phyloP scores from a whole-genome alignment of 1,140 invertebrate genomes.

The Drosophila lacteicornis region DNA sequence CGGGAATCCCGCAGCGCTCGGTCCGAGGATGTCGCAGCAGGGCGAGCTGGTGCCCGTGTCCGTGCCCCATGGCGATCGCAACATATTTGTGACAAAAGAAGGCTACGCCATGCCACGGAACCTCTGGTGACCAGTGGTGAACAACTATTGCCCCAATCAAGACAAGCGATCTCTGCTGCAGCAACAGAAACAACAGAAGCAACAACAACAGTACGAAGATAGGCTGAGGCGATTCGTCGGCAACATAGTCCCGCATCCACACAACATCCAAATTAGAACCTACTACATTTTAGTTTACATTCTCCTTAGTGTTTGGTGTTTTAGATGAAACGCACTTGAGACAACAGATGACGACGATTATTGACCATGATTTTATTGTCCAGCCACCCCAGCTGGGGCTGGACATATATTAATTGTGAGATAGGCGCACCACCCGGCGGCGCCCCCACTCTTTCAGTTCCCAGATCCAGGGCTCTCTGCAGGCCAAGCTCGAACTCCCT shows the following conservation, averaged over 20 bases:
- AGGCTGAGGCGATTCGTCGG: constrained; percentile 75
- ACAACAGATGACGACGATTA: constrained; percentile 82
- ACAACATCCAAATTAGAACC: constrained; percentile 78
- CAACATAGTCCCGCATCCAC: constrained; percentile 72
- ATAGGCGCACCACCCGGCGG: constrained; percentile 10
- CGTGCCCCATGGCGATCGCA: constrained; percentile 60
- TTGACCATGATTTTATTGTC: constrained; percentile 69
- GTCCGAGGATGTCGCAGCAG: neutral
- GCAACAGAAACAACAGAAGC: constrained; percentile 51
- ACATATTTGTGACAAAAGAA: constrained; percentile 84
- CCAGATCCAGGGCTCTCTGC: constrained; percentile 49
- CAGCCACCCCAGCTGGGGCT: constrained; percentile 26
- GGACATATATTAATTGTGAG: constrained; percentile 51
- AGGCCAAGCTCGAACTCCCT: constrained; percentile 36
- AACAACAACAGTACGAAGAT: constrained; percentile 64
- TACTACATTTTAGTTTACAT: constrained; percentile 84
- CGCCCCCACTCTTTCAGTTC: constrained; percentile 49
- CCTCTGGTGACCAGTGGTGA: constrained; percentile 85
- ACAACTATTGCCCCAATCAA: constrained; percentile 76
- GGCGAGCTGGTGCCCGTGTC: neutral
- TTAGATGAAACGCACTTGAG: constrained; percentile 85
- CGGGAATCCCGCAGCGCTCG: constrained; percentile 28
- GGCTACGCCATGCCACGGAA: constrained; percentile 84
- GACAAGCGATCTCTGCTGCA: constrained; percentile 68
- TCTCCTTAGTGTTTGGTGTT: constrained; percentile 84